Conservation (phyloP, 2,888 invertebrate species). For the Mongoloraphidia duomilia region DNA sequence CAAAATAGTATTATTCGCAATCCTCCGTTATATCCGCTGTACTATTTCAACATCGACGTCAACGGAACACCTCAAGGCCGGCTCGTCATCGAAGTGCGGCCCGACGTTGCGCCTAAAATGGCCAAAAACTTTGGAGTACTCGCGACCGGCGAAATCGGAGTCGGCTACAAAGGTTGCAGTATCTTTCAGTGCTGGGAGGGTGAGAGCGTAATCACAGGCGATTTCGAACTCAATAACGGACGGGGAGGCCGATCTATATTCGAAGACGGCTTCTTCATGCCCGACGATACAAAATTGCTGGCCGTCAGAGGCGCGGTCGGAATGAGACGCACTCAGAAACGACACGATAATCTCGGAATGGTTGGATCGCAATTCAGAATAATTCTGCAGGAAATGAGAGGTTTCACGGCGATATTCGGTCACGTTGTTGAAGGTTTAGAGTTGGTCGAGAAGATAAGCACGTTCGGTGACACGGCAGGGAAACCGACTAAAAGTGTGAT, state of each 20-base stretch:
- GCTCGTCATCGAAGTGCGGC: conserved; percentile 61
- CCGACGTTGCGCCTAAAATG: conserved; percentile 69
- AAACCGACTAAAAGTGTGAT: conserved; percentile 61
- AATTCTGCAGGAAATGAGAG: conserved; percentile 66
- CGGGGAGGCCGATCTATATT: conserved; percentile 64
- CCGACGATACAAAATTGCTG: conserved; percentile 63
- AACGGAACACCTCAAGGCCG: conserved; percentile 55
- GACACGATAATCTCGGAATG: conserved; percentile 64
- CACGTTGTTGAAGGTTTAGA: conserved; percentile 68
- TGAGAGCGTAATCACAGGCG: conserved; percentile 68
- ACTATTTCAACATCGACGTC: conserved; percentile 62
- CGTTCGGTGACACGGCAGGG: conserved; percentile 61
- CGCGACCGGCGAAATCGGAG: conserved; percentile 56
- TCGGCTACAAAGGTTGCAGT: conserved; percentile 64
- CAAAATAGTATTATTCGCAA: conserved; percentile 35
- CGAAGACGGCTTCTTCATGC: conserved; percentile 64
- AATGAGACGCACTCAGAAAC: conserved; percentile 66
- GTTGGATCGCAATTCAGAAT: conserved; percentile 77
- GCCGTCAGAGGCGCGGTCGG: conserved; percentile 66
- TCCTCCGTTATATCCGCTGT: conserved; percentile 48
- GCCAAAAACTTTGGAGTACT: conserved; percentile 62
- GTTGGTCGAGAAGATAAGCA: conserved; percentile 62
- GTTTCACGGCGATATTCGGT: conserved; percentile 70
- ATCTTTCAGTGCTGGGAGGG: conserved; percentile 74
- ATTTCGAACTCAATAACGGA: conserved; percentile 68